Base-by-base conservation (phyloP, 2,113 vertebrate genomes). In the Cryptomyrus ogoouensis region DNA sequence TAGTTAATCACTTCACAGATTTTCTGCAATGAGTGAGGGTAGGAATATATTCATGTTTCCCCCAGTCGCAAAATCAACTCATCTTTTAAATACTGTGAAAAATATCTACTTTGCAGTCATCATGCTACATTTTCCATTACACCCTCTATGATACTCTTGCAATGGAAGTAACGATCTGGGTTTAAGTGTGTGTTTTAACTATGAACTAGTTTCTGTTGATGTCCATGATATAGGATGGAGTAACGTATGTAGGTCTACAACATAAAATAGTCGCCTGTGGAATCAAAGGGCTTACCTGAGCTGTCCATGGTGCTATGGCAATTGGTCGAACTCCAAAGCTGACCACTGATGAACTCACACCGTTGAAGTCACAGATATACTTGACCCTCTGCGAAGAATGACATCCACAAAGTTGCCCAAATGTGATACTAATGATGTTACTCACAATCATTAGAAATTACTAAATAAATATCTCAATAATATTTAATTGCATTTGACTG, bases 371-470 rank as follows among this genome's bases (percentile, higher is more conserved):
- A 95, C 96, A 96, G 93, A 95, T 94, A 96, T 97, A 97, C 96
- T 97, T 97, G 96, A 98, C 98, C 96, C 98, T 94, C 98, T 99
- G 98, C 93, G 98, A 96, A 96, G 96, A 98, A 96, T 98, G 98
- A 95, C 98, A 99, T 91, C 97, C 97, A 95, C 98, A 97, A 95
- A 95, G 94, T 94, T 91, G 88, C 83, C 77, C 92, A 90, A 46
- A 83, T n/a, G 77, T 62, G n/a, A 10, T 31, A 70, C 62, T 70
- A 4, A 70, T 13, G 62, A 70, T 27, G 24, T n/a, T 27, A 70
- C n/a, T 66, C 8, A 24, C 56, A 66, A 66, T 66, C 9, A 3
- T 27, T 66, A 66, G n/a, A 66, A 66, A 66, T 31, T 66, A 66
- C 62, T 31, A 66, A 66, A 58, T 58, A 58, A 58, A 8, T 58